These are phyloP conservation scores for Notocelia uddmanniana DNA, from an alignment of 2,888 invertebrate genomes.

Conservation along the genomic window DNA sequence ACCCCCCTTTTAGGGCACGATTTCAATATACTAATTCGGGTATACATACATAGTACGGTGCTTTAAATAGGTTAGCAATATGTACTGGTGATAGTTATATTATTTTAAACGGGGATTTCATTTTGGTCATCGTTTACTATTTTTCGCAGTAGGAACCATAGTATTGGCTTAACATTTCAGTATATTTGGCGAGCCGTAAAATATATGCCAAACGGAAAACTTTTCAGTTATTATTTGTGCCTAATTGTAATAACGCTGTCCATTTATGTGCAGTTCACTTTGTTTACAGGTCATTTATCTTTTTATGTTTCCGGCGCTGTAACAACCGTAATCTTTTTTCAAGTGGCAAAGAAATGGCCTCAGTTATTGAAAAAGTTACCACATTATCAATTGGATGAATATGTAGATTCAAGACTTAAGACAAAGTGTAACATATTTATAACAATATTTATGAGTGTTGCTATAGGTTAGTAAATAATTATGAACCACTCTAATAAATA, in stretches of 20 bases:
- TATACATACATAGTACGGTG: no score
- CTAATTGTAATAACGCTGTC: not conserved
- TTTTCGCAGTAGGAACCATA: no score
- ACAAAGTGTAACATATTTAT: slow-evolving; percentile 55
- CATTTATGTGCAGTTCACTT: not conserved
- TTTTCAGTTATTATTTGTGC: no score
- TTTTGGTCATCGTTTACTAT: no score
- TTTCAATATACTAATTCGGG: no score
- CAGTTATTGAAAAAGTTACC: slow-evolving; percentile 56
- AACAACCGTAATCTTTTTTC: slow-evolving; percentile 58
- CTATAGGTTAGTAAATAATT: slow-evolving; percentile 55
- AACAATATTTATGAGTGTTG: slow-evolving; percentile 51
- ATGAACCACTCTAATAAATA: not conserved
- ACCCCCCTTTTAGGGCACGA: no score
- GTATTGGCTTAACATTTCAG: no score
- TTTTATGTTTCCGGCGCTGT: slow-evolving; percentile 56
- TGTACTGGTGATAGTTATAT: no score
- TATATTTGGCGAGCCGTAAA: no score
- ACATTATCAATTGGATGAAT: slow-evolving; percentile 57
- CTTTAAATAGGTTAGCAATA: no score
- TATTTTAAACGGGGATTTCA: no score
- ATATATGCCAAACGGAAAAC: no score
- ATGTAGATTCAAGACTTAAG: slow-evolving; percentile 55
- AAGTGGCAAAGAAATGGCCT: slow-evolving; percentile 64
- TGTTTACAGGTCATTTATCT: slow-evolving; percentile 57